Evolutionary conservation across 2,113 vertebrate species (phyloP).

Genomic region (Delphinus delphis): DNA sequence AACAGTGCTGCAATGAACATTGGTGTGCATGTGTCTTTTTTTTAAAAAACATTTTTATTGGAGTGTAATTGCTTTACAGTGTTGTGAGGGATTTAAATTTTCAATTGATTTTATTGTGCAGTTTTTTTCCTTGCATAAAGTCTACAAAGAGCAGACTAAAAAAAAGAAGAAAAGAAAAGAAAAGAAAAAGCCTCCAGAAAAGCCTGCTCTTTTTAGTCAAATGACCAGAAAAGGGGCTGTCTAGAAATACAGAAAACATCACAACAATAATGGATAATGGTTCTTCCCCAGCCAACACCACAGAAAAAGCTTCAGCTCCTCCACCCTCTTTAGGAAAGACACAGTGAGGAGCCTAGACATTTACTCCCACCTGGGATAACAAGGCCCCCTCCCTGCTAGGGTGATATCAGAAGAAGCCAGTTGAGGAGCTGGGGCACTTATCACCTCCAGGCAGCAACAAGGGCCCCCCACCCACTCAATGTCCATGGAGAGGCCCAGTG

Average conservation of each 20-base stretch:
- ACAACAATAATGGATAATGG: background rate
- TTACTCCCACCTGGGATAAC: accelerated
- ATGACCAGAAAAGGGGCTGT: background rate
- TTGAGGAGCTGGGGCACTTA: background rate
- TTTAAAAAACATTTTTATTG: too few species aligned
- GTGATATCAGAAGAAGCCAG: background rate
- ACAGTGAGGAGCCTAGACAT: background rate
- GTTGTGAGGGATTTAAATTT: background rate
- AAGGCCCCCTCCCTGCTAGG: background rate
- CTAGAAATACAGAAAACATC: background rate
- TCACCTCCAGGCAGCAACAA: background rate
- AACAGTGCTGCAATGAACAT: too few species aligned
- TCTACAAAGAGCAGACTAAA: background rate
- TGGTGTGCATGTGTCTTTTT: too few species aligned
- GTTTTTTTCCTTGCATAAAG: background rate
- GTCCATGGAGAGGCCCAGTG: background rate
- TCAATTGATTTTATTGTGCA: background rate
- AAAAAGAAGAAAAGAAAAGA: background rate
- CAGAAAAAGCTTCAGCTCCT: background rate
- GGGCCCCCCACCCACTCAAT: accelerated
- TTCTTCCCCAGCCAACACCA: background rate
- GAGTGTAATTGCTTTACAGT: too few species aligned
- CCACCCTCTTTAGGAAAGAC: background rate
- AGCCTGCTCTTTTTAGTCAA: background rate
- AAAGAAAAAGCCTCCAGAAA: background rate